These are phyloP conservation scores for Leptopilina syphax DNA, from an alignment of 2,888 invertebrate genomes.

Conservation along the genomic window DNA sequence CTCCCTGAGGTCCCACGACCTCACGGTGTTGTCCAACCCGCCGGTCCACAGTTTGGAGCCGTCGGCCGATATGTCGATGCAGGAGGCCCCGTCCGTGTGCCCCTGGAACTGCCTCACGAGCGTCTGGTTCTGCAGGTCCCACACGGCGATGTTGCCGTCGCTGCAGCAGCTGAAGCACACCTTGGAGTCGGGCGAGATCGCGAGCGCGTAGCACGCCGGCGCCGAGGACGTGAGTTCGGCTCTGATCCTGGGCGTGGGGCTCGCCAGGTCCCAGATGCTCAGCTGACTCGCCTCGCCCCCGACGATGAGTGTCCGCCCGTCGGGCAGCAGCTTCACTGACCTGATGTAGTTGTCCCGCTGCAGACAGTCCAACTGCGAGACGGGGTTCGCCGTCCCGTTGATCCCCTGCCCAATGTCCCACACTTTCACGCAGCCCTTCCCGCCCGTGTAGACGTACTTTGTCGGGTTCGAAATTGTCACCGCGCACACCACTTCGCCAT, in stretches of 20 bases:
- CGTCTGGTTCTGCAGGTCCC: slow-evolving; percentile 95
- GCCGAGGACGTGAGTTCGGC: slow-evolving; percentile 94
- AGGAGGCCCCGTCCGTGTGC: slow-evolving; percentile 98
- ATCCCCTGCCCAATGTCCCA: slow-evolving; percentile 88
- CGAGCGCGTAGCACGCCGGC: slow-evolving; percentile 98
- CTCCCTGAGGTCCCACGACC: slow-evolving; percentile 97
- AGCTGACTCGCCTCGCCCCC: slow-evolving; percentile 97
- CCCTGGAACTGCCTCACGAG: slow-evolving; percentile 96
- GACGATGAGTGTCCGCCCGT: slow-evolving; percentile 95
- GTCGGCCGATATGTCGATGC: slow-evolving; percentile 97
- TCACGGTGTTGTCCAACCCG: slow-evolving; percentile 96
- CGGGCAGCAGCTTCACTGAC: slow-evolving; percentile 95
- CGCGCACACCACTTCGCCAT: slow-evolving; percentile 98
- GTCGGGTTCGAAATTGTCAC: slow-evolving; percentile 94
- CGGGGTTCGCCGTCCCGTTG: slow-evolving; percentile 83
- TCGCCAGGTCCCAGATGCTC: slow-evolving; percentile 96
- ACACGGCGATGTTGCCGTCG: slow-evolving; percentile 98
- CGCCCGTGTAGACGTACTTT: slow-evolving; percentile 96
- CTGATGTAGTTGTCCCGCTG: slow-evolving; percentile 98
- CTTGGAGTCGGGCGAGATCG: slow-evolving; percentile 97
- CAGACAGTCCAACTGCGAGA: slow-evolving; percentile 92
- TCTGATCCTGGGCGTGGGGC: slow-evolving; percentile 94
- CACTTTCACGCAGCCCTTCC: slow-evolving; percentile 96
- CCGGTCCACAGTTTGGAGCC: slow-evolving; percentile 95
- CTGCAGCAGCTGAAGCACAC: slow-evolving; percentile 99